These are phyloP conservation scores for Propithecus coquereli DNA, from an alignment of 2,113 vertebrate species.

Conservation along the genomic window DNA sequence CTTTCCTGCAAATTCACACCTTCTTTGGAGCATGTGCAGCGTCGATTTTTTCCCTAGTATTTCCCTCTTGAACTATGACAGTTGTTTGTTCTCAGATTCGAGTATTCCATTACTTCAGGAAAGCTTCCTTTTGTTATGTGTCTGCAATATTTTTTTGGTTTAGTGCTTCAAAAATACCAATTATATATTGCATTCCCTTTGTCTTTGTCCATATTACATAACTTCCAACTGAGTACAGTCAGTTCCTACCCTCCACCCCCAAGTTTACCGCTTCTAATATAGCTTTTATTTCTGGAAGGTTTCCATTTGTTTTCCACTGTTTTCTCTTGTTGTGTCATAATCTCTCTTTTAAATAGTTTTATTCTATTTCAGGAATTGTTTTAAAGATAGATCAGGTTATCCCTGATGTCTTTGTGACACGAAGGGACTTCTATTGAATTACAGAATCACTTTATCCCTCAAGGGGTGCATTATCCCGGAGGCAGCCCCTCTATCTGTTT, in stretches of 20 bases:
- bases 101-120: background rate
- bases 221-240: accelerated
- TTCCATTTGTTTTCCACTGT: background rate
- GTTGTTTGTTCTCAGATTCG: background rate
- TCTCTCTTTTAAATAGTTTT: background rate
- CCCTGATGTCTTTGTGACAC: background rate
- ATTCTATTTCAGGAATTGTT: background rate
- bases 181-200: accelerated
- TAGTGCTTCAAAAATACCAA: background rate
- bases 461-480: accelerated
- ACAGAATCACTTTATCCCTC: accelerated
- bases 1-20: accelerated
- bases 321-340: background rate
- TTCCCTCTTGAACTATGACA: background rate
- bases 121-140: background rate
- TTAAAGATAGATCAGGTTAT: background rate
- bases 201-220: background rate
- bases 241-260: no score
- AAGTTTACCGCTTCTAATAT: background rate
- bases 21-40: accelerated
- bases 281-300: background rate
- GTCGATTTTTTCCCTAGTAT: accelerated
- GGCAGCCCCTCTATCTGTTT: background rate
- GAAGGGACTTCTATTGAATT: background rate
- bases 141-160: background rate